Conservation (phyloP, 1,140 invertebrate species). For the Plectrocnemia conspersa region DNA sequence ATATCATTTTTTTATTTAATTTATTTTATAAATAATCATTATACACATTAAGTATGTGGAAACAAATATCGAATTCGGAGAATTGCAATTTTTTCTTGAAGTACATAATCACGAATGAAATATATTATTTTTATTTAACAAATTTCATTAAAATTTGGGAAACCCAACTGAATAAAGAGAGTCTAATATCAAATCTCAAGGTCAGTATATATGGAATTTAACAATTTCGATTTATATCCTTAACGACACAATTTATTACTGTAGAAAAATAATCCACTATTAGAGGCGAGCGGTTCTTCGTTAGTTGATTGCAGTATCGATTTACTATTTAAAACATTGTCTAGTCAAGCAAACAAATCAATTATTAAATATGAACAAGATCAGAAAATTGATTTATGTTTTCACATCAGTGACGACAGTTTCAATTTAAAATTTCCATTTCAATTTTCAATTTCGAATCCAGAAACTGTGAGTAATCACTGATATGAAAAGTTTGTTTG, state of each 20-base stretch:
- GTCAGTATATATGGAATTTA: constrained; percentile 5
- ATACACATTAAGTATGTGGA: constrained; percentile 7
- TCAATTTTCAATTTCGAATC: constrained; percentile 8
- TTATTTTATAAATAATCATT: background rate
- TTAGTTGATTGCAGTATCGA: constrained; percentile 11
- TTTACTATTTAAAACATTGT: constrained; percentile 8
- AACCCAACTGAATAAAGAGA: constrained; percentile 1
- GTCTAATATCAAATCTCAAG: constrained; percentile 16
- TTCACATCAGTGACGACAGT: constrained; percentile 10
- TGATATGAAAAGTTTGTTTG: background rate
- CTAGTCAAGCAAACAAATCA: constrained; percentile 9
- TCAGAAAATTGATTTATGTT: constrained; percentile 3
- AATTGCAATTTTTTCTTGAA: constrained; percentile 9
- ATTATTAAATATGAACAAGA: background rate
- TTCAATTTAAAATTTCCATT: constrained; percentile 17
- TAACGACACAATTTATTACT: background rate
- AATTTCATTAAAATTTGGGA: constrained; percentile 25
- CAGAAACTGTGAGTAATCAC: constrained; percentile 10
- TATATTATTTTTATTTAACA: constrained; percentile 16
- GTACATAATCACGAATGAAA: constrained; percentile 8
- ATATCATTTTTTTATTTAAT: background rate
- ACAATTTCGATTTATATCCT: background rate
- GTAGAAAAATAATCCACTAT: constrained; percentile 21
- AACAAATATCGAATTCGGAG: background rate
- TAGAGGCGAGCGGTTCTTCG: constrained; percentile 11